A percentile compares a stretch with the other conserved stretches of the same genome.
phyloP scores from a whole-genome alignment of 2,888 invertebrate species.

The Parelbella ahira region DNA sequence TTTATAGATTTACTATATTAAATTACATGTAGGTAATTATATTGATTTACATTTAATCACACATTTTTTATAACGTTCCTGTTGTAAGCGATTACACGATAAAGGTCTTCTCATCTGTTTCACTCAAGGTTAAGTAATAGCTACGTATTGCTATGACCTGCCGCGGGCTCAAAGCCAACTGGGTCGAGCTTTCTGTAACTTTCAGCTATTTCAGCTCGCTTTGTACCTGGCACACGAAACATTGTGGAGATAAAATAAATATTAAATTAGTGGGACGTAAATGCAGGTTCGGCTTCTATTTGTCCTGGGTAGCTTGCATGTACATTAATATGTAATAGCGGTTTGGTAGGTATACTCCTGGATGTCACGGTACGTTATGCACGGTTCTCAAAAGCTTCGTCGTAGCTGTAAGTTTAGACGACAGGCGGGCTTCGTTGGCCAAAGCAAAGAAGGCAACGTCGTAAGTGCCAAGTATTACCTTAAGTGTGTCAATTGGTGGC shows the following conservation, averaged over 20 bases:
- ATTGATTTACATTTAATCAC: too few species aligned
- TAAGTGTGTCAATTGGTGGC: slow-evolving; percentile 80
- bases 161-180: slow-evolving; percentile 70
- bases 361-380: slow-evolving; percentile 7
- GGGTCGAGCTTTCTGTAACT: slow-evolving; percentile 73
- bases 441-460: slow-evolving; percentile 52
- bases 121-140: slow-evolving; percentile 53
- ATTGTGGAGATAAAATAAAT: slow-evolving; percentile 31
- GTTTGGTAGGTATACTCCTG: slow-evolving; percentile 7
- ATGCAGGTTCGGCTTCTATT: slow-evolving; percentile 24
- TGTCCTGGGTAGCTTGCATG: slow-evolving; percentile 19
- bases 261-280: slow-evolving; percentile 26
- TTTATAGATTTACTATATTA: too few species aligned
- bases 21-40: too few species aligned
- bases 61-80: too few species aligned
- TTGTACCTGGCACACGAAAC: slow-evolving; percentile 39
- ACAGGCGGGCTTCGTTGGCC: slow-evolving; percentile 29
- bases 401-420: slow-evolving; percentile 20
- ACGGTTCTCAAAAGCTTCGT: slow-evolving; percentile 26
- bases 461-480: slow-evolving; percentile 73
- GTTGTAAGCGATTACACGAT: slow-evolving; percentile 2
- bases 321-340: slow-evolving; percentile 18
- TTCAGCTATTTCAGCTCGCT: slow-evolving; percentile 56
- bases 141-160: slow-evolving; percentile 48
- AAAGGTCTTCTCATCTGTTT: slow-evolving; percentile 23